Evolutionary conservation across 2,113 vertebrate genomes (phyloP).

Genomic region (Erythrocercus mccallii): DNA sequence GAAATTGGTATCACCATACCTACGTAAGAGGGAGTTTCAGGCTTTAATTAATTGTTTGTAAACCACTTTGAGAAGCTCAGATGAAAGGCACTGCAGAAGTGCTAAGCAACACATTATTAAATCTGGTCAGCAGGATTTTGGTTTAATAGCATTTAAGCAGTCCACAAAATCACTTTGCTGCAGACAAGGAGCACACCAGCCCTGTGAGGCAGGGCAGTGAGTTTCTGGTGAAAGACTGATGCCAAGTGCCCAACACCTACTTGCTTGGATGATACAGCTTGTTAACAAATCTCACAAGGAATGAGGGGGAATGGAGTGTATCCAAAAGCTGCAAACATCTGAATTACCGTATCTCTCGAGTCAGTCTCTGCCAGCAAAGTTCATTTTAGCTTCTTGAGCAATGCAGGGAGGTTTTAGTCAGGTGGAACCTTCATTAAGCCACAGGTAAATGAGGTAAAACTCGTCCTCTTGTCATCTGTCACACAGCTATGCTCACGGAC

Average conservation of each 20-base stretch:
- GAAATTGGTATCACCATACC: neutral
- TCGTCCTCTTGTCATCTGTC: constrained; percentile 14
- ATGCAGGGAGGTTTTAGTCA: neutral
- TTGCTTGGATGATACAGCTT: neutral
- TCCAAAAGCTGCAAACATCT: neutral
- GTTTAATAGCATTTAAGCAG: neutral
- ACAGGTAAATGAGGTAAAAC: neutral
- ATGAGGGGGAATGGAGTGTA: neutral
- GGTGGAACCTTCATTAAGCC: constrained; percentile 10
- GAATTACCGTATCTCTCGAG: neutral
- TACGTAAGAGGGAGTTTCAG: neutral
- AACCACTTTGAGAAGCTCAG: constrained; percentile 12
- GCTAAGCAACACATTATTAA: neutral
- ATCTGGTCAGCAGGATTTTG: neutral
- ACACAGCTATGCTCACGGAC: neutral
- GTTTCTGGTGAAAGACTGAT: neutral
- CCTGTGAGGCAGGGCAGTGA: neutral
- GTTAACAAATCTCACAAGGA: neutral
- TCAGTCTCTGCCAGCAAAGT: neutral
- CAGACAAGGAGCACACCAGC: neutral
- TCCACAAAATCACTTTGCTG: neutral
- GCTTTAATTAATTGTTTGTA: constrained; percentile 38
- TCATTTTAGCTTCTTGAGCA: neutral
- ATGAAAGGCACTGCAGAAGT: neutral
- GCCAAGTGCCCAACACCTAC: neutral